Evolutionary conservation across 2,888 invertebrate genomes (phyloP), one percentile per base, ranked within the genome.

Genomic region (Drosophila colorata): DNA sequence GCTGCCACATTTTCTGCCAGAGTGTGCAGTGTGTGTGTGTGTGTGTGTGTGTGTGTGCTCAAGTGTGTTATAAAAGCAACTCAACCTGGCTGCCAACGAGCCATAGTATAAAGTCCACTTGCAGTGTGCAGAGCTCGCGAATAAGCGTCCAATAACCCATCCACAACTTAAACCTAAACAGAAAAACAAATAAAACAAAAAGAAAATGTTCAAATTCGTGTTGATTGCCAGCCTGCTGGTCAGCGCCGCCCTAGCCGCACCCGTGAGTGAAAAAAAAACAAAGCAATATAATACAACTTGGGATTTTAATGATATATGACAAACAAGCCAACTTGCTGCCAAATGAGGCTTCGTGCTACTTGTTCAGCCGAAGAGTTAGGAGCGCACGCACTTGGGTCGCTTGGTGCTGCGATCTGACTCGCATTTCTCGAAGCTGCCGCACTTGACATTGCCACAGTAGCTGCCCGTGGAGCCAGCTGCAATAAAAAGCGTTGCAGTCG

Each of bases 401-500:
- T 95, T 95, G 28, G 95, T 95, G 55, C 90, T 80, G 16, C 94
- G 93, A 87, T 96, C 96, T 73, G 93, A 91, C 83, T 94, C 94
- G 91, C 96, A 96, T 70, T 95, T 95, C 90, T 96, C 95, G 69
- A 93, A 94, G 0, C 94, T 89, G 81, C 93, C 94, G 87, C 96
- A 96, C 90, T 95, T 96, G 11, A 94, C 93, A 83, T 95, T 95
- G 80, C 94, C 95, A 81, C 96, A 96, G 86, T 95, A 95, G 1
- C 93, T 91, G 0, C 95, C 95, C 2, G 93, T 90, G 1, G 92
- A 93, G 43, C 78, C 80, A 56, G 82, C 90, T 76, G 66, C 56
- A 71, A 72, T 47, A 48, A 14, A 14, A n/a, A 7, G 1, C 33
- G 33, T 13, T 33, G 37, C 9, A 52, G 14, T 49, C 9, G 41